A percentile compares a stretch with the other conserved stretches of the same genome.
phyloP scores from a whole-genome alignment of 2,888 invertebrate species.

The Lithophane semibrunnea region DNA sequence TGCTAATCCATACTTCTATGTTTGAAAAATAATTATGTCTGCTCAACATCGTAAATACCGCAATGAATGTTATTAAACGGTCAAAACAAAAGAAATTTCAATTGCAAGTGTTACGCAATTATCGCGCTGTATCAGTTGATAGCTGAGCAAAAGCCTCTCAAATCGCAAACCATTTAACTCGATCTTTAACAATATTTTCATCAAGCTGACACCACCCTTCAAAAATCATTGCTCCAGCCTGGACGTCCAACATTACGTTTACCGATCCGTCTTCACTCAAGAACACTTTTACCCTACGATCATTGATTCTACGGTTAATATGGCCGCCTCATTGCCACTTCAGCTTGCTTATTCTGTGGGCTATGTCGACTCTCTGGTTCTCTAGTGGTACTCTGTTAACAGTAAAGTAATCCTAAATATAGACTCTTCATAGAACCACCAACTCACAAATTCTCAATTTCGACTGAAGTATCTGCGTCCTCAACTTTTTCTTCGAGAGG shows the following conservation, averaged over 20 bases:
- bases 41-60: no score
- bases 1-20: no score
- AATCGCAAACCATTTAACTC: no score
- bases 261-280: not conserved
- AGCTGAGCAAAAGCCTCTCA: not conserved
- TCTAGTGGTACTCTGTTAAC: not conserved
- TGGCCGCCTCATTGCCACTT: not conserved
- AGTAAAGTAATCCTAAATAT: not conserved
- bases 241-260: not conserved
- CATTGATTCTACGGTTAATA: not conserved
- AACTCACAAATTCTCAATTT: not conserved
- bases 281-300: not conserved
- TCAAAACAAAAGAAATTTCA: no score
- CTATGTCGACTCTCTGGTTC: not conserved
- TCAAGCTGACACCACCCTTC: not conserved
- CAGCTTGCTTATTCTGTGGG: not conserved
- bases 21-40: no score
- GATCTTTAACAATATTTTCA: not conserved
- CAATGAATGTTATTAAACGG: no score
- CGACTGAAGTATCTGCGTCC: not conserved
- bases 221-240: not conserved
- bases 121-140: no score
- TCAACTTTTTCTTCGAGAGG: not conserved
- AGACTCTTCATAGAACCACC: not conserved
- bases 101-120: no score